Base-by-base conservation (phyloP, 2,113 vertebrate species). In the Corapipo altera region DNA sequence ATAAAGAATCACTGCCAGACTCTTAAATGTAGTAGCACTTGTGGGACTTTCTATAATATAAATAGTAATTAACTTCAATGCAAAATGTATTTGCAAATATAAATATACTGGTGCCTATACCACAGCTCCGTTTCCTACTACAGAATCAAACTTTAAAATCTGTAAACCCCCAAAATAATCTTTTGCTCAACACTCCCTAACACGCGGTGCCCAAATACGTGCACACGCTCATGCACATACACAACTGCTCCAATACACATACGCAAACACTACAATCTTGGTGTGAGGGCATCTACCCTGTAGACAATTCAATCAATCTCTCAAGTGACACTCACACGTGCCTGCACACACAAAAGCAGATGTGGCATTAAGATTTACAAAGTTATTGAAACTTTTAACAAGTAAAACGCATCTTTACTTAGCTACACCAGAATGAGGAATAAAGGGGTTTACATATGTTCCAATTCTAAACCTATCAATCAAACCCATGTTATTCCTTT, bases 381-480 rank as follows among this genome's bases (percentile, higher is more conserved):
- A 99, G 99, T 99, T 99, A 99, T 98, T 99, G 98, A 99, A 99
- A 99, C 99, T 99, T 99, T 98, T 99, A 99, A 99, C 99, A 99
- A 99, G 99, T 99, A 98, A 99, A 98, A 98, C 96, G 98, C 98
- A 98, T 99, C 98, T 99, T 98, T 96, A 98, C 97, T 98, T 98
- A 98, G 98, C 98, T 98, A 98, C 98, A 98, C 98, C 98, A 99
- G 98, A 99, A 99, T 98, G 98, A 98, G 98, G 98, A 98, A 99
- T 98, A 99, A 99, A 99, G 98, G 99, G 99, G 99, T 99, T 99
- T 99, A 99, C 99, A 99, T 99, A 99, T 99, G 99, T 99, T 99
- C 99, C 99, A 99, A 99, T 99, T 99, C 98, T 98, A 98, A 99
- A 99, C 99, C 99, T 99, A 99, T 99, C 99, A 99, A 99, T 99